Conservation (phyloP, 2,113 vertebrate species). For the Salminus brasiliensis region DNA sequence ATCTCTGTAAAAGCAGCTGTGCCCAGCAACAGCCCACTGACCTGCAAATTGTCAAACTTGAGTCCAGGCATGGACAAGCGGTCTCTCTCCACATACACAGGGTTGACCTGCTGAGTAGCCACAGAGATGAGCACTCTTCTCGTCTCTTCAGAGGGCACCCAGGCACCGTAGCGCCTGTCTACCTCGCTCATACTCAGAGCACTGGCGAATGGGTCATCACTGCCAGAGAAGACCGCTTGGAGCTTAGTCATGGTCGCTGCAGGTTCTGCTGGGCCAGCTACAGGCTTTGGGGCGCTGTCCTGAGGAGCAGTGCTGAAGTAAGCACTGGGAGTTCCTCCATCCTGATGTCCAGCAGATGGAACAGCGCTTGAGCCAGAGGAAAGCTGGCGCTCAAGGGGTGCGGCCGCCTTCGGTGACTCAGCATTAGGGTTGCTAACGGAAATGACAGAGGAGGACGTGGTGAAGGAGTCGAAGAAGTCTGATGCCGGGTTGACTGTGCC, state of each 20-base stretch:
- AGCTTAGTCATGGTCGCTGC: constrained; percentile 83
- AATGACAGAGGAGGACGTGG: constrained; percentile 87
- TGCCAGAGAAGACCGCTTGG: constrained; percentile 89
- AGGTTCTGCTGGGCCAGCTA: constrained; percentile 63
- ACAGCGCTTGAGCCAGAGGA: constrained; percentile 65
- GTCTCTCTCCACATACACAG: constrained; percentile 83
- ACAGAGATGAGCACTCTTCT: constrained; percentile 83
- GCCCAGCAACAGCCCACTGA: constrained; percentile 57
- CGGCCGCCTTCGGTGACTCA: constrained; percentile 66
- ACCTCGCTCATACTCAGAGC: constrained; percentile 94
- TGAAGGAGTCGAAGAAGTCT: constrained; percentile 98
- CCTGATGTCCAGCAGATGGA: constrained; percentile 53
- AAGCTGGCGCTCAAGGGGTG: constrained; percentile 72
- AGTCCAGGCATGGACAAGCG: constrained; percentile 95
- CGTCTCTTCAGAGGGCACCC: constrained; percentile 90
- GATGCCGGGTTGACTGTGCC: constrained; percentile 81
- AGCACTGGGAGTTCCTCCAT: constrained; percentile 64
- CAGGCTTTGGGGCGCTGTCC: constrained; percentile 49
- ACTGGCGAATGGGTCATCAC: constrained; percentile 90
- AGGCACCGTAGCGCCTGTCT: constrained; percentile 92
- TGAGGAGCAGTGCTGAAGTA: constrained; percentile 55
- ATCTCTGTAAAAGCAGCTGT: neutral
- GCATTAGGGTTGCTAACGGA: constrained; percentile 95
- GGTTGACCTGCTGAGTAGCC: constrained; percentile 84
- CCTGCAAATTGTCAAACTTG: constrained; percentile 97